These are phyloP conservation scores for Clinocottus analis DNA, from an alignment of 2,113 vertebrate species.

Conservation along the genomic window DNA sequence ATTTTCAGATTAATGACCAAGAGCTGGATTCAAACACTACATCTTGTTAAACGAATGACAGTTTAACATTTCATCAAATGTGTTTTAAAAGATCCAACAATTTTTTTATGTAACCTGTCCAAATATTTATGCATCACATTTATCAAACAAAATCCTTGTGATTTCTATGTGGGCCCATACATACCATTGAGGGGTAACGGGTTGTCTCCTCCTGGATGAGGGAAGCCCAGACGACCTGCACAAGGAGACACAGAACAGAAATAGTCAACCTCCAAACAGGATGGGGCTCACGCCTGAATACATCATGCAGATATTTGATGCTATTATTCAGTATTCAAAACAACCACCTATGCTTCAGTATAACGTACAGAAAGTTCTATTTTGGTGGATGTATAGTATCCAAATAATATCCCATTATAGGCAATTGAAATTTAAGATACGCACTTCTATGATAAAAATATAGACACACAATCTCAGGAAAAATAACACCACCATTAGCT, in stretches of 20 bases:
- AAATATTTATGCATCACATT: background rate
- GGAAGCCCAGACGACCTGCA: constrained; percentile 89
- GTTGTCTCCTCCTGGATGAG: constrained; percentile 88
- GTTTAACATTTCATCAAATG: background rate
- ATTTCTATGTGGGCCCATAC: constrained; percentile 53
- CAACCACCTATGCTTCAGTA: background rate
- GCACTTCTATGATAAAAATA: background rate
- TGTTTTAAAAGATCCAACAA: background rate
- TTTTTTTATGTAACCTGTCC: background rate
- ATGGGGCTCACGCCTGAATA: background rate
- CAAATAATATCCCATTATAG: background rate
- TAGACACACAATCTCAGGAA: background rate
- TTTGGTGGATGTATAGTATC: background rate
- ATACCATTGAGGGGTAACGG: constrained; percentile 90
- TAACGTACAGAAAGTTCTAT: background rate
- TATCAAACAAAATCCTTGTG: background rate
- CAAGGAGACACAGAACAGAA: constrained; percentile 63
- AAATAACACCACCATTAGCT: background rate
- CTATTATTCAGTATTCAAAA: background rate
- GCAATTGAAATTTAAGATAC: background rate
- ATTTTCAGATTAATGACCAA: background rate
- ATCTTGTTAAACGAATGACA: background rate
- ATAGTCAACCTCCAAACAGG: constrained; percentile 26
- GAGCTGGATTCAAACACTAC: background rate
- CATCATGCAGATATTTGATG: background rate